These are phyloP conservation scores for Notolabrus celidotus DNA, from an alignment of 2,797 vertebrate species.

Conservation along the genomic window DNA sequence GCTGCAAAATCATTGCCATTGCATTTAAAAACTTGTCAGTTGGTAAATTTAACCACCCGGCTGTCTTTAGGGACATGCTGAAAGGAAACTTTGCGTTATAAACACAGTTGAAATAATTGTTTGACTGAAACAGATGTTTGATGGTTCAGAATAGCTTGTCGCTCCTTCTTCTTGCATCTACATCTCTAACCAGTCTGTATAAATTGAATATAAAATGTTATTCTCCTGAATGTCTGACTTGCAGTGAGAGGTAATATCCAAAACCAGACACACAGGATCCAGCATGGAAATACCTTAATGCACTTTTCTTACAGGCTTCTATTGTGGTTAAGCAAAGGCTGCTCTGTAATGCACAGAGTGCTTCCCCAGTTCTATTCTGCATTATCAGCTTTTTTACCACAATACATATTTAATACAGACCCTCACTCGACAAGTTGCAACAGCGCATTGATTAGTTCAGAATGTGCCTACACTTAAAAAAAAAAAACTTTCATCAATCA, in stretches of 20 bases:
- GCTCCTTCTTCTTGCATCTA: not conserved
- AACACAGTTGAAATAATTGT: slow-evolving; percentile 18
- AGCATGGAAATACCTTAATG: slow-evolving; percentile 52
- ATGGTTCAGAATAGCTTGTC: not conserved
- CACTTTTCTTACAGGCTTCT: slow-evolving; percentile 47
- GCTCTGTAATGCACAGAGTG: slow-evolving; percentile 63
- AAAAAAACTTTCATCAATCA: not conserved
- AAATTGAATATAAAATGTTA: not conserved
- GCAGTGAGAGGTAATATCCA: slow-evolving; percentile 10
- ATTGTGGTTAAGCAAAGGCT: slow-evolving; percentile 69
- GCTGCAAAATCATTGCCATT: slow-evolving; percentile 40
- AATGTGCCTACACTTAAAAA: not conserved
- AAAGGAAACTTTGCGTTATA: slow-evolving; percentile 11
- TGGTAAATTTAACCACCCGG: slow-evolving; percentile 28
- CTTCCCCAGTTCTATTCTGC: slow-evolving; percentile 50
- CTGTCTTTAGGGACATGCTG: slow-evolving; percentile 14
- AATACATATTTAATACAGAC: slow-evolving; percentile 62
- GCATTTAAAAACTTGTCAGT: slow-evolving; percentile 43
- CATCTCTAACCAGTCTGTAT: not conserved
- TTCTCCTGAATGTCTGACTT: not conserved
- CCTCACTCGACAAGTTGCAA: slow-evolving; percentile 14
- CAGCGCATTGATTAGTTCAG: slow-evolving; percentile 14
- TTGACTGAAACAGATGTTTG: not conserved
- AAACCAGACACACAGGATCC: slow-evolving; percentile 36
- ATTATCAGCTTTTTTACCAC: slow-evolving; percentile 62